A percentile compares a stretch with the other conserved stretches of the same genome.
Evolutionary conservation across 2,888 invertebrate species (phyloP).

Genomic region (Leptura quadrifasciata): DNA sequence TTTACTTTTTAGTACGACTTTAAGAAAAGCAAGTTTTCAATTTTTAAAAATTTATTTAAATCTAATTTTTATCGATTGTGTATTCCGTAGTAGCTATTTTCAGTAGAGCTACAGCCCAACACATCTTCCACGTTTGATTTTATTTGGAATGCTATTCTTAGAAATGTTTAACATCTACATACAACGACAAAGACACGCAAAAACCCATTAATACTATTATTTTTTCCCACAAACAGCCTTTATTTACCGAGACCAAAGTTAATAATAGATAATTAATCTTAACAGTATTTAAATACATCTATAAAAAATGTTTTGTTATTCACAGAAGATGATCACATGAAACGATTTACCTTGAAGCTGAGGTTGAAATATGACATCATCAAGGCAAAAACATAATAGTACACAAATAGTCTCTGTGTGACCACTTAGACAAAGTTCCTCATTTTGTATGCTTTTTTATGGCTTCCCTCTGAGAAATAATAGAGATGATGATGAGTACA

Average conservation of each 20-base stretch:
- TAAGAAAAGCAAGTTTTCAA: too few species aligned
- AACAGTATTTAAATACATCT: constrained; percentile 8
- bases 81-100: neutral
- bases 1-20: too few species aligned
- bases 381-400: constrained; percentile 9
- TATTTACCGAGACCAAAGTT: constrained; percentile 8
- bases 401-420: constrained; percentile 8
- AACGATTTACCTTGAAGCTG: constrained; percentile 32
- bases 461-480: constrained; percentile 7
- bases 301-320: constrained; percentile 25
- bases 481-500: neutral
- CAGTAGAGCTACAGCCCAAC: neutral
- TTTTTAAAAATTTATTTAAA: too few species aligned
- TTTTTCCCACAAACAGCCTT: neutral
- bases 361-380: constrained; percentile 35
- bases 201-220: constrained; percentile 1
- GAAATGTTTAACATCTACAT: neutral
- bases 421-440: neutral
- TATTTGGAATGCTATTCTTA: neutral
- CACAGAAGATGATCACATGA: constrained; percentile 35
- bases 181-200: neutral
- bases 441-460: neutral
- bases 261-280: constrained; percentile 13
- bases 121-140: neutral
- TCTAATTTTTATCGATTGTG: neutral